phyloP scores from a whole-genome alignment of 2,113 vertebrate genomes.

The Crotalus helleri region DNA sequence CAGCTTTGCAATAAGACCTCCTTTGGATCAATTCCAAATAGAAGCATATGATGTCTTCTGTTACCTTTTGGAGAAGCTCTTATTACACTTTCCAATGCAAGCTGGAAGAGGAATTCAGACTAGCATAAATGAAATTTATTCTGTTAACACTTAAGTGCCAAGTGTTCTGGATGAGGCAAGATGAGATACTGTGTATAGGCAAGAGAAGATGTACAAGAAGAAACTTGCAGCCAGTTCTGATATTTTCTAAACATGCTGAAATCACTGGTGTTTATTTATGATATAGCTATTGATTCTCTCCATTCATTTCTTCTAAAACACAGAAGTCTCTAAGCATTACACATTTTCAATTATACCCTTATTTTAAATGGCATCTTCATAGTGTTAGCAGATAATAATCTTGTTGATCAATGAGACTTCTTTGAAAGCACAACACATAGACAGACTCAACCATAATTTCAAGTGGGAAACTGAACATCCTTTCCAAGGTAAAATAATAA shows the following conservation, averaged over 20 bases:
- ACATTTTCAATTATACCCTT: constrained; percentile 7
- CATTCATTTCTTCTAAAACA: constrained; percentile 13
- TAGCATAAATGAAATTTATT: constrained; percentile 58
- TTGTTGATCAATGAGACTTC: neutral
- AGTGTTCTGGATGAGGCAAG: constrained; percentile 44
- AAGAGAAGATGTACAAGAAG: constrained; percentile 1
- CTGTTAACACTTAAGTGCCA: constrained; percentile 47
- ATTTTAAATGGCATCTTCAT: constrained; percentile 32
- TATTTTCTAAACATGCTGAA: neutral
- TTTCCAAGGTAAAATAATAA: neutral
- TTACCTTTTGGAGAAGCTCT: constrained; percentile 49
- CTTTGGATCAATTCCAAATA: constrained; percentile 50
- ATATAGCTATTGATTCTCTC: constrained; percentile 14
- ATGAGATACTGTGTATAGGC: neutral
- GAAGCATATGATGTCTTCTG: constrained; percentile 49
- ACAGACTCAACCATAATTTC: neutral
- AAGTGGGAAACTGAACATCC: neutral
- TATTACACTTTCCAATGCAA: constrained; percentile 59
- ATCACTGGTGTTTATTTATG: neutral
- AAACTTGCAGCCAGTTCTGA: constrained; percentile 41
- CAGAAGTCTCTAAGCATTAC: constrained; percentile 40
- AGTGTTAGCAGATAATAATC: constrained; percentile 24
- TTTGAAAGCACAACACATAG: neutral
- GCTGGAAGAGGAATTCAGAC: constrained; percentile 56
- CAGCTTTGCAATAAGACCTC: constrained; percentile 59